These are phyloP conservation scores for Lacanobia oleracea DNA, from an alignment of 2,888 invertebrate species.

Conservation along the genomic window DNA sequence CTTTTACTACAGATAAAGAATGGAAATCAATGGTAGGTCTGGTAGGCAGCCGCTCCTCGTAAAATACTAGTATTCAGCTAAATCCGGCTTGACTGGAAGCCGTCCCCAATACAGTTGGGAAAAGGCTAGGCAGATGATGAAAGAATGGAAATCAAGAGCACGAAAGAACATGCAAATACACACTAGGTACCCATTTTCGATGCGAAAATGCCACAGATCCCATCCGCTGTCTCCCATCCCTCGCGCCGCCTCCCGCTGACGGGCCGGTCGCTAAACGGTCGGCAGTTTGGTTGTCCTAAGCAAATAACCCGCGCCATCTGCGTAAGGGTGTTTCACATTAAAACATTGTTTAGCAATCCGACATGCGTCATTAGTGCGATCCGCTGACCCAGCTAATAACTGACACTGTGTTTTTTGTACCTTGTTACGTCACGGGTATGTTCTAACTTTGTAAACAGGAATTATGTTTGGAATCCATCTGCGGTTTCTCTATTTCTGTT, in stretches of 20 bases:
- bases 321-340: slow-evolving; percentile 87
- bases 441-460: background rate
- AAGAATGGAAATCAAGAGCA: no score
- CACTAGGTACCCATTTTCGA: no score
- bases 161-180: no score
- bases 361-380: slow-evolving; percentile 85
- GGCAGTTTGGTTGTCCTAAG: slow-evolving; percentile 89
- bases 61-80: no score
- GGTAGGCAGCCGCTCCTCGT: no score
- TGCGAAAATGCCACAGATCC: background rate
- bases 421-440: slow-evolving; percentile 70
- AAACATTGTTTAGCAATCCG: slow-evolving; percentile 87
- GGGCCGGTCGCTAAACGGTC: slow-evolving; percentile 86
- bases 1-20: no score
- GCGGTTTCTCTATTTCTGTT: no score
- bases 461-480: background rate
- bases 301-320: slow-evolving; percentile 86
- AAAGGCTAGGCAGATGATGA: no score
- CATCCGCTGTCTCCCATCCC: slow-evolving; percentile 34
- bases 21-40: no score
- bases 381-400: slow-evolving; percentile 80
- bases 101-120: no score
- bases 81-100: no score
- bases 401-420: slow-evolving; percentile 79
- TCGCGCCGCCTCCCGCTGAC: slow-evolving; percentile 59